Base-by-base conservation (phyloP, 2,797 vertebrate species). In the Malacoctenus gilli region DNA sequence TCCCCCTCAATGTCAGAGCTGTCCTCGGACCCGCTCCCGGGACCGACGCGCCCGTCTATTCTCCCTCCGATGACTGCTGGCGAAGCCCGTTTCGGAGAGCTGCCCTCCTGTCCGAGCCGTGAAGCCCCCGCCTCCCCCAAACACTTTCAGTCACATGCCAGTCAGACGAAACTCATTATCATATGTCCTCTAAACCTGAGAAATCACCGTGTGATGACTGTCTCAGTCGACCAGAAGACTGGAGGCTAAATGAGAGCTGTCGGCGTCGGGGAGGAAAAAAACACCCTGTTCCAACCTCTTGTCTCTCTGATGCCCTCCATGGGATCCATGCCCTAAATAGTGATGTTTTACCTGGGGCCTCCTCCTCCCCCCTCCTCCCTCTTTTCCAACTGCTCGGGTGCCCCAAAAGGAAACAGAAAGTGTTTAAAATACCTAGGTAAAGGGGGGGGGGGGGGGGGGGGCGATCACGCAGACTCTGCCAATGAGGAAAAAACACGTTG, bases 261-360 rank as follows among this genome's bases (percentile, higher is more conserved):
- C 85, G 89, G 82, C 70, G 66, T 81, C n/a, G n/a, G n/a, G n/a
- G 25, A 32, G 75, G 61, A 82, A 83, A 85, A 84, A 83, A n/a
- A n/a, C n/a, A n/a, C n/a, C 79, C 72, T 77, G 86, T 85, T 90
- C 80, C 88, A 84, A 84, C 87, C 87, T 91, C 86, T 88, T 84
- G 83, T 84, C 86, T 90, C 85, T 83, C 71, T 52, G 49, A 68
- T 79, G 84, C 85, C 85, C 91, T 92, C 90, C 53, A 72, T 87
- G 91, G 91, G 92, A 87, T 91, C 80, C 83, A 67, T 92, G 91
- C 85, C 91, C 92, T 92, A 92, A 90, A 92, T 93, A 92, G 80
- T 82, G 72, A 83, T 84, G 79, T 91, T 89, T 88, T 90, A 91
- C 91, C 90, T 85, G 85, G 79, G 87, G 91, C 89, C 75, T 71